Evolutionary conservation across 2,888 invertebrate genomes (phyloP).

Genomic region (Rhingia rostrata): DNA sequence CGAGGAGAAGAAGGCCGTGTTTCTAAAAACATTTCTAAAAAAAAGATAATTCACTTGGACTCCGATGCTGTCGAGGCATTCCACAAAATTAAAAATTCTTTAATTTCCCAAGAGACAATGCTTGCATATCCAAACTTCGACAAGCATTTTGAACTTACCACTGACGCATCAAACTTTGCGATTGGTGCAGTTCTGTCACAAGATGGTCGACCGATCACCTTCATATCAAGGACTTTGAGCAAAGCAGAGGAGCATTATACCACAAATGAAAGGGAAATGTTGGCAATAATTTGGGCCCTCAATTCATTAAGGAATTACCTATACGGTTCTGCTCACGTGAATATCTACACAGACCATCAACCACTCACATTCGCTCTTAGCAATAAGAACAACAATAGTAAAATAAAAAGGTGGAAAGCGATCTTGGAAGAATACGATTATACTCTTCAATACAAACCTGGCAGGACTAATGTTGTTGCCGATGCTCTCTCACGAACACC

Average conservation of each 20-base stretch:
- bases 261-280: conserved; percentile 29
- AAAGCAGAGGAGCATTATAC: conserved; percentile 20
- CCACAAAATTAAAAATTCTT: conserved; percentile 10
- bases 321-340: conserved; percentile 3
- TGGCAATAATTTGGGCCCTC: conserved; percentile 13
- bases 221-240: conserved; percentile 20
- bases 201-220: conserved; percentile 8
- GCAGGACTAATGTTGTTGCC: not conserved
- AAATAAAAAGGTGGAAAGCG: conserved; percentile 54
- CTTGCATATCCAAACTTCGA: conserved; percentile 23
- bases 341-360: no score
- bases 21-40: conserved; percentile 32
- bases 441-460: conserved; percentile 59
- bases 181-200: conserved; percentile 16
- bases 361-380: conserved; percentile 29
- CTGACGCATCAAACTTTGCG: conserved; percentile 27
- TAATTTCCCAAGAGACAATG: conserved; percentile 14
- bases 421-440: conserved; percentile 48
- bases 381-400: conserved; percentile 45
- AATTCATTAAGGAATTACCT: conserved; percentile 2
- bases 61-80: conserved; percentile 2
- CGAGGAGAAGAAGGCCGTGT: conserved; percentile 22
- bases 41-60: conserved; percentile 13
- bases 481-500: conserved; percentile 28
- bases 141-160: conserved; percentile 26